Base-by-base conservation (phyloP, 1,140 invertebrate species). In the Ostrea edulis region DNA sequence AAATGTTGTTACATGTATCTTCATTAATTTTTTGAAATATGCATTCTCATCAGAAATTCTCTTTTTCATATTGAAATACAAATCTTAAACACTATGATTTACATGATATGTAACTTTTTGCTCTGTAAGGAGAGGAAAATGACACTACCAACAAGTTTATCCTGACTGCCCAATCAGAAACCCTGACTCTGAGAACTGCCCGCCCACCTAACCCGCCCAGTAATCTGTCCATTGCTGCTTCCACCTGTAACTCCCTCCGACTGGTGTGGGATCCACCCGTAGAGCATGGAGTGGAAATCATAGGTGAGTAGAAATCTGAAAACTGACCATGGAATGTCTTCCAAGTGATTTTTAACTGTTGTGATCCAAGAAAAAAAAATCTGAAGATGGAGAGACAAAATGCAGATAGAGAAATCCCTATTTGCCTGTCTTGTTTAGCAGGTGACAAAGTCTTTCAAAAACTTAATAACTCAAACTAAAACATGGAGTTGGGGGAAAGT, bases 261-360 rank as follows among this genome's bases (percentile, higher is more conserved):
- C 65, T 95, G n/a, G 92, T 92, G 55, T 95, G 95, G 95, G 94
- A 95, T 87, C 92, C 92, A 53, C 94, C 94, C 11, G 91, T 89
- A 87, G 94, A 94, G 90, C 92, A 94, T 90, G 95, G 94, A 8
- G 92, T 93, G 17, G 94, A 95, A 89, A 91, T 95, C 54, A 93
- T 94, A 71, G 93, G 94, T 94, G 83, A 88, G 91, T 90, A 58
- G 12, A 58, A 5, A 20, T 20, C 20, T 58, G 12, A 58, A 14
- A 58, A 17, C 12, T 58, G 20, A 58, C 20, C 5, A 14, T 0
- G 5, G 55, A 17, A 58, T 58, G 14, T 20, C 14, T 20, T 0
- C 0, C 5, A 44, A 44, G 35, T 44, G 35, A 44, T 44, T 2
- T 2, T 44, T 44, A 44, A 44, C 35, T 44, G 5, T 44, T 2